Evolutionary conservation across 2,888 invertebrate species (phyloP).

Genomic region (Eupithecia subfuscata): DNA sequence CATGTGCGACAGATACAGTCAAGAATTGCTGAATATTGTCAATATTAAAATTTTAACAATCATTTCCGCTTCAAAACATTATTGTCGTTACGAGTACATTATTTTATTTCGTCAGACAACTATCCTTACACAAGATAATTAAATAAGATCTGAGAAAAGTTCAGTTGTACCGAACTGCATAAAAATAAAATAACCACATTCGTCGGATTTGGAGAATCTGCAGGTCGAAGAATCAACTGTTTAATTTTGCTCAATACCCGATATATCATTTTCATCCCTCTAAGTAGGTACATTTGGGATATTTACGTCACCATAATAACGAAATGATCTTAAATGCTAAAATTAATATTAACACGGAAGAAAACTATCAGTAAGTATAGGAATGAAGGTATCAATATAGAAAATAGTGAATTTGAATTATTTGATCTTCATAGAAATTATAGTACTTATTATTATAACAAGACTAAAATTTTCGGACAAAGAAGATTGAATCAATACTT

Average conservation of each 20-base stretch:
- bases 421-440: constrained; percentile 8
- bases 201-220: not conserved
- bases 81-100: not conserved
- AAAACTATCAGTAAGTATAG: constrained; percentile 8
- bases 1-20: not conserved
- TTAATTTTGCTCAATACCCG: not conserved
- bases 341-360: constrained; percentile 17
- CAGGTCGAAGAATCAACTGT: not conserved
- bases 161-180: not conserved
- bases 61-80: not conserved
- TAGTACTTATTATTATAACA: not conserved
- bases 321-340: constrained; percentile 20
- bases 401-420: constrained; percentile 11
- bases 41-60: not conserved
- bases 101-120: not conserved
- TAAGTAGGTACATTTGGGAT: constrained; percentile 2
- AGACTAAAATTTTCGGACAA: not conserved
- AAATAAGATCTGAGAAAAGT: not conserved
- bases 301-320: constrained; percentile 7
- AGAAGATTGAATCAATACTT: not conserved
- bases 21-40: not conserved
- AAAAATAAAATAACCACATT: constrained; percentile 1
- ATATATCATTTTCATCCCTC: not conserved
- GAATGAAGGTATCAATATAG: too few species aligned
- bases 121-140: not conserved